A percentile compares a stretch with the other conserved stretches of the same genome.
Evolutionary conservation across 1,140 invertebrate species (phyloP).

Genomic region (Aphelinus atriplicis): DNA sequence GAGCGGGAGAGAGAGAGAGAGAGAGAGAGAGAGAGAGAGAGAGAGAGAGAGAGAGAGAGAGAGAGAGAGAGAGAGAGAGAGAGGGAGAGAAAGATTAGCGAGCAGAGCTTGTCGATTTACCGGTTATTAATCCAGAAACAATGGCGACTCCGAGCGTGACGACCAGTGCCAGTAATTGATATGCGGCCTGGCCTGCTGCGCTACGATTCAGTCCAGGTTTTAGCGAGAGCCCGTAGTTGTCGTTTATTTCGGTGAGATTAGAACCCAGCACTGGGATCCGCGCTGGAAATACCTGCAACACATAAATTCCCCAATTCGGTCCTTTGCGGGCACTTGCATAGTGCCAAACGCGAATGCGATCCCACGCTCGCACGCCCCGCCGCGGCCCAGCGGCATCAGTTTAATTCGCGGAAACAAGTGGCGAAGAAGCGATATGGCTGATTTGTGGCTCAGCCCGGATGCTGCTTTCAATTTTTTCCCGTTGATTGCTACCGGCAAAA

Average conservation of each 20-base stretch:
- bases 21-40: background rate
- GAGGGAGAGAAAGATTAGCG: background rate
- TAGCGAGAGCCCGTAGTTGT: constrained; percentile 52
- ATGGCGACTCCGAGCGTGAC: constrained; percentile 78
- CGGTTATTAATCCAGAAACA: constrained; percentile 81
- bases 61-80: background rate
- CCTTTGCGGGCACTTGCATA: no score
- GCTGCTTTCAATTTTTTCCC: no score
- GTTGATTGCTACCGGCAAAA: no score
- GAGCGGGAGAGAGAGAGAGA: background rate
- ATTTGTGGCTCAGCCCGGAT: no score
- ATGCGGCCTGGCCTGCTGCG: constrained; percentile 77
- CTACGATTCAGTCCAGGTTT: constrained; percentile 70
- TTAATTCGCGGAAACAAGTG: no score
- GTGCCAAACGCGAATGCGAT: no score
- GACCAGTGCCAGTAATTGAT: constrained; percentile 79
- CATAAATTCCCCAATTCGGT: background rate
- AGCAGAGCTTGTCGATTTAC: constrained; percentile 63
- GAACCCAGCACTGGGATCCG: constrained; percentile 52
- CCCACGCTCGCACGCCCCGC: no score
- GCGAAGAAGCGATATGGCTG: no score
- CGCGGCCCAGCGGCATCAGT: no score
- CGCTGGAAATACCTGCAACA: constrained; percentile 58
- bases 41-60: background rate
- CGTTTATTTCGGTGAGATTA: constrained; percentile 51